Conservation (phyloP, 2,888 invertebrate genomes). For the Ophioninae sp. region DNA sequence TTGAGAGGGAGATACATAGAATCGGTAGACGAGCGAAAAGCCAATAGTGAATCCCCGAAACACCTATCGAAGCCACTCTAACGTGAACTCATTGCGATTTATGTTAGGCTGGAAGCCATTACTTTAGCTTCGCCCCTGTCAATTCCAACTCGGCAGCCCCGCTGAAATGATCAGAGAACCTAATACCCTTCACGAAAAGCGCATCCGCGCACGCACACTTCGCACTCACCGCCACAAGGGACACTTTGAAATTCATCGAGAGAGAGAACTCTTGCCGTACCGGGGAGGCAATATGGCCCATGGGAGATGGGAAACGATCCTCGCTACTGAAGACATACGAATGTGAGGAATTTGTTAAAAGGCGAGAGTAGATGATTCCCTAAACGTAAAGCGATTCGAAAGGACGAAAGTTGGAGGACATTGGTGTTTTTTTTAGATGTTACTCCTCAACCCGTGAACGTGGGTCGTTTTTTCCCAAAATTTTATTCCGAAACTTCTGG, state of each 20-base stretch:
- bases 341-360: conserved; percentile 18
- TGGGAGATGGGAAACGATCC: conserved; percentile 6
- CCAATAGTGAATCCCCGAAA: conserved; percentile 51
- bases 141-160: conserved; percentile 54
- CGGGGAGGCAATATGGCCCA: conserved; percentile 7
- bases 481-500: no score
- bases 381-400: not conserved
- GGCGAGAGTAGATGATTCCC: not conserved
- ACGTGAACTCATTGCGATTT: conserved; percentile 65
- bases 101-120: conserved; percentile 60
- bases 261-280: conserved; percentile 36
- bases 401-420: not conserved
- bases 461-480: no score
- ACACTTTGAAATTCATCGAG: conserved; percentile 55
- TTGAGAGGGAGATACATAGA: conserved; percentile 21
- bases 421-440: not conserved
- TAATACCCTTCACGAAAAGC: conserved; percentile 31
- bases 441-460: no score
- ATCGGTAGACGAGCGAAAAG: conserved; percentile 49
- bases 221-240: conserved; percentile 11
- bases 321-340: not conserved
- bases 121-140: conserved; percentile 61
- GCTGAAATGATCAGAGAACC: conserved; percentile 57
- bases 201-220: conserved; percentile 6
- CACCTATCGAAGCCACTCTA: conserved; percentile 63